phyloP scores from a whole-genome alignment of 2,113 vertebrate species.

The Tragelaphus scriptus region DNA sequence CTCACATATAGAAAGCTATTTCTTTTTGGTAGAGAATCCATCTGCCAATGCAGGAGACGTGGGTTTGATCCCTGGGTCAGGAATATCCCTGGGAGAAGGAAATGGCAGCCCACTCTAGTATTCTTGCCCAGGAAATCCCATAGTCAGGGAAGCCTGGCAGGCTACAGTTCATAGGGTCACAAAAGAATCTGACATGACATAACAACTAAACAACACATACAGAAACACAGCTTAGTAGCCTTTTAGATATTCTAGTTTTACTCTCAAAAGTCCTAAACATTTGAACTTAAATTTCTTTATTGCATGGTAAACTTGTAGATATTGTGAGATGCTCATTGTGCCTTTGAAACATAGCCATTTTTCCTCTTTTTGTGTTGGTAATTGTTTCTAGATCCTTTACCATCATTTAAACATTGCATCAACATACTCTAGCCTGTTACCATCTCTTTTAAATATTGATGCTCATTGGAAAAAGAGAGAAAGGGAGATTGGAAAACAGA shows the following conservation, averaged over 20 bases:
- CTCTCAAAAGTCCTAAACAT: not conserved
- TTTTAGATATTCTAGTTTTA: not conserved
- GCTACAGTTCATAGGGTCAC: not conserved
- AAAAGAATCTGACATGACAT: not conserved
- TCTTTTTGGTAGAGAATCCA: not conserved
- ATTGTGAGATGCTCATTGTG: not conserved
- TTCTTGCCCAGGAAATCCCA: not conserved
- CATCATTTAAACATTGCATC: not conserved
- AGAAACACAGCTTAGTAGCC: not conserved
- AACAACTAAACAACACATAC: not conserved
- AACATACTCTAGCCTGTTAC: not conserved
- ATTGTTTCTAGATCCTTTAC: not conserved
- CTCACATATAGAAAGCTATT: not conserved
- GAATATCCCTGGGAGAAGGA: not conserved
- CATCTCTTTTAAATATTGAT: not conserved
- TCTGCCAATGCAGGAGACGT: not conserved
- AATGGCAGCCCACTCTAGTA: not conserved
- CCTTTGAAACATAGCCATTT: not conserved
- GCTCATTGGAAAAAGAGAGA: not conserved
- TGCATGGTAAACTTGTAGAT: not conserved
- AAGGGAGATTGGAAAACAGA: not conserved
- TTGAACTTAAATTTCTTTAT: not conserved
- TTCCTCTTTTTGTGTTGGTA: not conserved
- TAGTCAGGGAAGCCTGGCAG: not conserved
- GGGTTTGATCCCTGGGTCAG: not conserved